A percentile compares a stretch with the other conserved stretches of the same genome.
phyloP scores from a whole-genome alignment of 2,113 vertebrate species.

The Catharus bicknelli region DNA sequence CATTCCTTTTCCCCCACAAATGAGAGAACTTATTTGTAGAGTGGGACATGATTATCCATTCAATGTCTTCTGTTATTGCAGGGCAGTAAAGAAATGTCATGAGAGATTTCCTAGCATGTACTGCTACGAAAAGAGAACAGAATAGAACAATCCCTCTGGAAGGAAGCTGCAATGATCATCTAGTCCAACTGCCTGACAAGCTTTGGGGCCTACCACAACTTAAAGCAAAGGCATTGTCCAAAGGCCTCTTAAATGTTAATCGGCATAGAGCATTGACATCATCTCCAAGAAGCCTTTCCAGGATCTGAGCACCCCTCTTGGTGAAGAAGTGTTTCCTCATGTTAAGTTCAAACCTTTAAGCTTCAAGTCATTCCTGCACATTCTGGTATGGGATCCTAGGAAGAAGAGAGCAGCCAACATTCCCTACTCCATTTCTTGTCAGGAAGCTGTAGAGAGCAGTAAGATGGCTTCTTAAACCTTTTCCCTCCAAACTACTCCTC shows the following conservation, averaged over 20 bases:
- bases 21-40: neutral
- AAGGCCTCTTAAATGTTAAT: neutral
- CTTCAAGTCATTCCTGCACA: neutral
- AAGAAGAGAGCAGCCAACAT: neutral
- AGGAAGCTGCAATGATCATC: neutral
- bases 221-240: neutral
- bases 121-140: neutral
- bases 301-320: neutral
- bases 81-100: neutral
- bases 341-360: neutral
- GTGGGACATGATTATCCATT: neutral
- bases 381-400: too few species aligned
- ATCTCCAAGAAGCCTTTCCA: neutral
- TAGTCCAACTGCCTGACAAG: neutral
- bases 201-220: neutral
- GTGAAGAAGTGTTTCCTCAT: neutral
- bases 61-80: neutral
- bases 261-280: neutral
- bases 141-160: neutral
- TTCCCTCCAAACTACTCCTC: fast-evolving
- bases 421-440: neutral
- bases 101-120: neutral
- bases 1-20: neutral
- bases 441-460: neutral
- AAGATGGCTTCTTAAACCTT: neutral